Evolutionary conservation across 2,888 invertebrate species (phyloP), one percentile per base, ranked within the genome.

Genomic region (Polydesmus complanatus): DNA sequence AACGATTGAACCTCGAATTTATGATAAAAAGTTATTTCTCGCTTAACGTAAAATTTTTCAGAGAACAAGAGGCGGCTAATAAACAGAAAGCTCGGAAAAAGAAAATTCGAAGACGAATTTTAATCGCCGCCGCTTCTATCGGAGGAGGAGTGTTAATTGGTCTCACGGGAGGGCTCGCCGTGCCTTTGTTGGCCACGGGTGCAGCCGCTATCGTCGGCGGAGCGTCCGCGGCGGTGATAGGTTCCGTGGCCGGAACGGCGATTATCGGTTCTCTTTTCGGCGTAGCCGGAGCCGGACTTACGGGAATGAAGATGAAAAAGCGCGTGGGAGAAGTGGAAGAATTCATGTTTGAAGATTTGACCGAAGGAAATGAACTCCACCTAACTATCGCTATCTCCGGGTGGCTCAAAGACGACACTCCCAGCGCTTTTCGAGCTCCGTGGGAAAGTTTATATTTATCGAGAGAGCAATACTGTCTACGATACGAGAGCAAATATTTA

Each of bases 291-390:
- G 84, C 83, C 52, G 83, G 83, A 23, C 74, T 84, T 21, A 78
- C 81, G 65, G 81, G 81, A n/a, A 80, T 78, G 69, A 81, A 83
- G 72, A 84, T 84, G 84, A 79, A 82, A 65, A 81, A 80, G 68
- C 73, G 83, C 55, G 80, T 83, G 21, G 84, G 84, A 23, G 81
- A 80, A 62, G 77, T 84, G 49, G 82, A 83, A 69, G 83, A 84
- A 71, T 84, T 84, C 72, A 75, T 75, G 55, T 81, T 84, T 67
- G 80, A 81, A 63, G 76, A 78, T 23, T 68, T 84, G 52, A 73
- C 73, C 0, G 70, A 73, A 66, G 69, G 75, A 21, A 73, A 71
- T 63, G 78, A 79, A 66, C 73, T 84, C 37, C 80, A 81, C 67
- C 76, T 83, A 49, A 79, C 80, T 0, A 78, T 84, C 62, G 81